phyloP scores from a whole-genome alignment of 2,797 vertebrate species.

The Urosaurus nigricauda region DNA sequence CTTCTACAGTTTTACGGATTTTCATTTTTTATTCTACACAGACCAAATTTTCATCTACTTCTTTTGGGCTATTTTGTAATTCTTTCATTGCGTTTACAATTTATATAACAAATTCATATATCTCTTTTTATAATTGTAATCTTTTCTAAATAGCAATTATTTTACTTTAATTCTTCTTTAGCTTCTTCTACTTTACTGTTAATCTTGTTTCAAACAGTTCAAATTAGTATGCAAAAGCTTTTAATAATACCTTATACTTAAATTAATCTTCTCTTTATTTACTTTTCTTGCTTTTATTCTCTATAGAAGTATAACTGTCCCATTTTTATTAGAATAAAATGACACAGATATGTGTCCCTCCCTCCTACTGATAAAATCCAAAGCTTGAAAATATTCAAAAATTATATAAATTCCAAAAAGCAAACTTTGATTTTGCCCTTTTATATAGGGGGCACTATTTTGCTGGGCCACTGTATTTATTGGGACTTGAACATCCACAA shows the following conservation, averaged over 20 bases:
- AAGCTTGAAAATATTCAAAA: no score
- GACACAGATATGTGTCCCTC: no score
- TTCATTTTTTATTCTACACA: neutral
- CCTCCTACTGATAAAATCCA: neutral
- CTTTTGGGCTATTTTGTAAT: neutral
- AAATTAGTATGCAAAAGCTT: neutral
- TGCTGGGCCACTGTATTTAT: no score
- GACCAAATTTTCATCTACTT: neutral
- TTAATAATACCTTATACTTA: neutral
- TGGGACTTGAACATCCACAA: no score
- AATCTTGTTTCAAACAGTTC: slow-evolving; percentile 1
- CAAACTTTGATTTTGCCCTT: no score
- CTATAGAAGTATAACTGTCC: neutral
- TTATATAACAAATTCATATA: neutral
- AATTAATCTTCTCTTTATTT: neutral
- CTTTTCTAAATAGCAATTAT: slow-evolving; percentile 8
- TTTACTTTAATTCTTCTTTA: neutral
- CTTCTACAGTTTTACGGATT: neutral
- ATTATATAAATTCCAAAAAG: no score
- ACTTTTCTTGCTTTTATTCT: neutral
- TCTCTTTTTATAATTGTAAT: neutral
- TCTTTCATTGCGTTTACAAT: neutral
- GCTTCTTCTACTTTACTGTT: neutral
- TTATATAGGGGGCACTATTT: no score
- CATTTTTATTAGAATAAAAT: neutral